These are phyloP conservation scores for Phocides pigmalion DNA, from an alignment of 1,140 invertebrate genomes.

Conservation along the genomic window DNA sequence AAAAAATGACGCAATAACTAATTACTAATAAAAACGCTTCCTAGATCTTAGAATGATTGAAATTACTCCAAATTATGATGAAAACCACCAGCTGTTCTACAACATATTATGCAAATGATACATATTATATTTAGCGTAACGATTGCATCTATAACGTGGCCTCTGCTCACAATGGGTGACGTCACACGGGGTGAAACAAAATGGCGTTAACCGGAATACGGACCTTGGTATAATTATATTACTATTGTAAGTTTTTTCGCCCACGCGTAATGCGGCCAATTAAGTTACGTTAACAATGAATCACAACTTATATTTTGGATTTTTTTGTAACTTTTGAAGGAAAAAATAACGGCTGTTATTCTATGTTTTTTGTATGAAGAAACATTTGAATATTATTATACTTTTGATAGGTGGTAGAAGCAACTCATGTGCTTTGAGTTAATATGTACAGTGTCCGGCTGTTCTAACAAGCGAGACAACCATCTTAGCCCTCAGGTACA, in stretches of 20 bases:
- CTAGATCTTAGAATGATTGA: background rate
- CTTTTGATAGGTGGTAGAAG: no score
- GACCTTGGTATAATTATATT: constrained; percentile 21
- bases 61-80: constrained; percentile 2
- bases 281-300: background rate
- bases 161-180: constrained; percentile 24
- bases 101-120: constrained; percentile 8
- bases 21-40: no score
- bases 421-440: no score
- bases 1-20: no score
- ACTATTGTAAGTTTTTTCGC: constrained; percentile 28
- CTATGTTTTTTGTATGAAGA: background rate
- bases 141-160: constrained; percentile 11
- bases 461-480: no score
- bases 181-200: constrained; percentile 28
- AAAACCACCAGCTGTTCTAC: background rate
- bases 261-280: constrained; percentile 13
- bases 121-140: constrained; percentile 5
- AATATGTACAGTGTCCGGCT: no score
- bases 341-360: background rate
- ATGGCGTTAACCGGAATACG: constrained; percentile 20
- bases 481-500: no score
- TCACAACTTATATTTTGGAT: background rate
- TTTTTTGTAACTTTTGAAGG: no score
- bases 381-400: no score